phyloP scores from a whole-genome alignment of 1,140 invertebrate genomes.

The Streblospio benedicti region DNA sequence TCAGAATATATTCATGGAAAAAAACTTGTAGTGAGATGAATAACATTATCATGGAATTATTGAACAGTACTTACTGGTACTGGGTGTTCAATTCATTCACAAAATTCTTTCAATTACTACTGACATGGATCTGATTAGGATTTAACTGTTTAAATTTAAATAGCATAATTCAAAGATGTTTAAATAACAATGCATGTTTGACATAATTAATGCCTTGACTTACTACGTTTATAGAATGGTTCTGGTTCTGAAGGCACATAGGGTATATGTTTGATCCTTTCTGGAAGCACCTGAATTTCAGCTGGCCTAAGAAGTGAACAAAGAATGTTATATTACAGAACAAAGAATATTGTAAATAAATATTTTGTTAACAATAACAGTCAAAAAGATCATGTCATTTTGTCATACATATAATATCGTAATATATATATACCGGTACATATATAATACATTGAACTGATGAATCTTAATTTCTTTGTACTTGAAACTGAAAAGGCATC shows the following conservation, averaged over 20 bases:
- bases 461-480: no score
- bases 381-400: no score
- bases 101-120: not conserved
- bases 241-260: constrained; percentile 64
- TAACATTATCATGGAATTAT: not conserved
- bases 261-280: constrained; percentile 67
- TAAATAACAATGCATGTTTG: not conserved
- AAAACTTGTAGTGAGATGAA: not conserved
- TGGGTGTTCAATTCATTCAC: not conserved
- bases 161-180: not conserved
- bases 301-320: constrained; percentile 58
- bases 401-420: no score
- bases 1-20: not conserved
- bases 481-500: no score
- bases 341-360: no score
- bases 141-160: not conserved
- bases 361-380: no score
- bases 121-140: not conserved
- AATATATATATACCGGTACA: no score
- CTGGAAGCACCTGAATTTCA: constrained; percentile 72
- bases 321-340: no score
- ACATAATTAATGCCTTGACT: constrained; percentile 14
- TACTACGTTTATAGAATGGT: constrained; percentile 61
- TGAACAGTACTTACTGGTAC: not conserved
- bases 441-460: no score